These are phyloP conservation scores for Beris chalybata DNA, from an alignment of 2,888 invertebrate genomes.

Conservation along the genomic window DNA sequence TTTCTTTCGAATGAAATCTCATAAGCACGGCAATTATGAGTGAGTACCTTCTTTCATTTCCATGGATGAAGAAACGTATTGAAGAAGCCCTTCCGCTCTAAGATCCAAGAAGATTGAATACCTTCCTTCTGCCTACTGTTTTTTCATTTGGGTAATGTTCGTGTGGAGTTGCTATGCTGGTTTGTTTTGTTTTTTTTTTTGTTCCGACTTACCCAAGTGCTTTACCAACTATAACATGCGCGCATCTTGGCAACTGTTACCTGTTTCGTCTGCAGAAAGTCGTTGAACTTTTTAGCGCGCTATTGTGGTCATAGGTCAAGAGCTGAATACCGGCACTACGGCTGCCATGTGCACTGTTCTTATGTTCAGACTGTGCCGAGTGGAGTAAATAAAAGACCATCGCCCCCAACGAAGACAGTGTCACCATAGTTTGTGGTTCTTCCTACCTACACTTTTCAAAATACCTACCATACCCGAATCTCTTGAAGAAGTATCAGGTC, in stretches of 20 bases:
- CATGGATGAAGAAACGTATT: constrained; percentile 6
- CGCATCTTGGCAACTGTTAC: constrained; percentile 10
- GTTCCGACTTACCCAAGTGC: constrained; percentile 8
- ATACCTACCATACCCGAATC: too few relatives aligned
- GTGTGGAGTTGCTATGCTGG: not conserved
- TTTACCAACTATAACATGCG: constrained; percentile 23
- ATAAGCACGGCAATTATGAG: constrained; percentile 18
- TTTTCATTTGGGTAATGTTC: not conserved
- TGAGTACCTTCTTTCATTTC: too few relatives aligned
- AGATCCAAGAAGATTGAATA: not conserved
- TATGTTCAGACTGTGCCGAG: too few relatives aligned
- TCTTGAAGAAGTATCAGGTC: too few relatives aligned
- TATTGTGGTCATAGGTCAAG: constrained; percentile 28
- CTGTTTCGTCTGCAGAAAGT: not conserved
- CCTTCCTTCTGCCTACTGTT: constrained; percentile 12
- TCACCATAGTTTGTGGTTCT: too few relatives aligned
- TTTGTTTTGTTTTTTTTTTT: constrained; percentile 7
- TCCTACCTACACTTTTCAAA: too few relatives aligned
- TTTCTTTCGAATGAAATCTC: constrained; percentile 15
- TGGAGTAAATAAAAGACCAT: too few relatives aligned
- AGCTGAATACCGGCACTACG: too few relatives aligned
- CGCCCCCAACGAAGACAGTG: too few relatives aligned
- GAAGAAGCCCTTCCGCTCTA: constrained; percentile 28
- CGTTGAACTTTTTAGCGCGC: constrained; percentile 24
- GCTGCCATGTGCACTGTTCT: too few relatives aligned